These are phyloP conservation scores for Sciurus niger DNA, from an alignment of 2,113 vertebrate genomes.

Conservation along the genomic window DNA sequence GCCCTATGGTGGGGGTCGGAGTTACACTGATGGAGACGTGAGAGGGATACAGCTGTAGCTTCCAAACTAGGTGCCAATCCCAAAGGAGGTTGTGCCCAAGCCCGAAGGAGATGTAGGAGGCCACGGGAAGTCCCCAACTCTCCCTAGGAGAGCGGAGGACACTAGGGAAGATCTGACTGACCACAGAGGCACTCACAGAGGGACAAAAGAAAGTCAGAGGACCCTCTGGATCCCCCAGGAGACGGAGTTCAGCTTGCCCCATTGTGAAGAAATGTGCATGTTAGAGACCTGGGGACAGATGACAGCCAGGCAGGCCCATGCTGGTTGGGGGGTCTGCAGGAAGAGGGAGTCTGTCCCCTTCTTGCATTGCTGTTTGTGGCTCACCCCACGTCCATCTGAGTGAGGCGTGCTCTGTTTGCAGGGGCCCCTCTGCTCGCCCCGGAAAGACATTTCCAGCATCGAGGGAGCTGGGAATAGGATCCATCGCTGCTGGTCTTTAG, in stretches of 20 bases:
- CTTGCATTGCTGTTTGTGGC: rapidly evolving
- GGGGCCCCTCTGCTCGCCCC: not conserved
- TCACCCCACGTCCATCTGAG: not conserved
- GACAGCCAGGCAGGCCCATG: not conserved
- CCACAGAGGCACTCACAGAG: too few species aligned
- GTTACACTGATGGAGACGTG: not conserved
- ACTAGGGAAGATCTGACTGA: not conserved
- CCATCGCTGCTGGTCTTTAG: not conserved
- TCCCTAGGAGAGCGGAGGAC: not conserved
- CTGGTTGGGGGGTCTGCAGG: not conserved
- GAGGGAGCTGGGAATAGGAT: not conserved
- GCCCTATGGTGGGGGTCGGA: not conserved
- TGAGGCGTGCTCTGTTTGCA: not conserved
- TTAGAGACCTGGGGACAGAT: not conserved
- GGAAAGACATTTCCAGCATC: not conserved
- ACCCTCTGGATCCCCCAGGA: not conserved
- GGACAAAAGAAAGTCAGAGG: not conserved
- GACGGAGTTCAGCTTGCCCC: not conserved
- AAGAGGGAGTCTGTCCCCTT: not conserved
- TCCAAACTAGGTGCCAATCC: not conserved
- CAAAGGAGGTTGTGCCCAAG: not conserved
- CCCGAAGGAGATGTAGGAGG: not conserved
- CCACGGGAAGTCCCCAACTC: not conserved
- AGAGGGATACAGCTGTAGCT: not conserved
- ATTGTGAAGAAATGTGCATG: not conserved